These are phyloP conservation scores for Volucella inanis DNA, from an alignment of 2,888 invertebrate genomes.

Conservation along the genomic window DNA sequence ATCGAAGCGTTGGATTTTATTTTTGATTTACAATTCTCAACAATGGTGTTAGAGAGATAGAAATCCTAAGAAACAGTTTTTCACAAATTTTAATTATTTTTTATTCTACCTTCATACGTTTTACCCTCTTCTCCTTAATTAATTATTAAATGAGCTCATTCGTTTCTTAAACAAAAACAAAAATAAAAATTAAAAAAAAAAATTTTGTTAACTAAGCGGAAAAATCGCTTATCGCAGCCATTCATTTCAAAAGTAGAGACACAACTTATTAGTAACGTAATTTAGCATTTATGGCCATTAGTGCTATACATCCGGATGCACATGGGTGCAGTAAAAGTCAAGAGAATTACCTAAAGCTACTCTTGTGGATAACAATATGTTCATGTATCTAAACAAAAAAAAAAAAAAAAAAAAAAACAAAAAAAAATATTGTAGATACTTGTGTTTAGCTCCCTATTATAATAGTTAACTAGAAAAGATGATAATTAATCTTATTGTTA, in stretches of 20 bases:
- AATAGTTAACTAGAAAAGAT: conserved; percentile 40
- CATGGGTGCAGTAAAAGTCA: conserved; percentile 66
- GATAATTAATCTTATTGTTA: conserved; percentile 61
- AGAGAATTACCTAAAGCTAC: conserved; percentile 24
- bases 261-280: conserved; percentile 63
- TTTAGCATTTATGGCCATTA: conserved; percentile 58
- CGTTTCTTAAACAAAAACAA: conserved; percentile 24
- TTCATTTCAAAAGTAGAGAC: conserved; percentile 54
- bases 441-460: not conserved
- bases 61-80: too few relatives aligned
- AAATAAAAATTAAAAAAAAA: conserved; percentile 8
- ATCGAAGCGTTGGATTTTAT: not conserved
- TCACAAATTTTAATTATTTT: too few relatives aligned
- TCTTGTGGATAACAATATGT: conserved; percentile 26
- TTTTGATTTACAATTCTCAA: too few relatives aligned
- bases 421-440: too few relatives aligned
- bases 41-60: too few relatives aligned
- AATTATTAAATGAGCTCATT: conserved; percentile 21
- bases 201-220: conserved; percentile 62
- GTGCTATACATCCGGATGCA: conserved; percentile 71
- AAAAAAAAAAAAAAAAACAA: too few relatives aligned
- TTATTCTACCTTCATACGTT: not conserved
- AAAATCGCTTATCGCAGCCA: conserved; percentile 69
- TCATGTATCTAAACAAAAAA: not conserved
- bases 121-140: conserved; percentile 23